Evolutionary conservation across 2,888 invertebrate species (phyloP).

Genomic region (Phragmatobia fuliginosa): DNA sequence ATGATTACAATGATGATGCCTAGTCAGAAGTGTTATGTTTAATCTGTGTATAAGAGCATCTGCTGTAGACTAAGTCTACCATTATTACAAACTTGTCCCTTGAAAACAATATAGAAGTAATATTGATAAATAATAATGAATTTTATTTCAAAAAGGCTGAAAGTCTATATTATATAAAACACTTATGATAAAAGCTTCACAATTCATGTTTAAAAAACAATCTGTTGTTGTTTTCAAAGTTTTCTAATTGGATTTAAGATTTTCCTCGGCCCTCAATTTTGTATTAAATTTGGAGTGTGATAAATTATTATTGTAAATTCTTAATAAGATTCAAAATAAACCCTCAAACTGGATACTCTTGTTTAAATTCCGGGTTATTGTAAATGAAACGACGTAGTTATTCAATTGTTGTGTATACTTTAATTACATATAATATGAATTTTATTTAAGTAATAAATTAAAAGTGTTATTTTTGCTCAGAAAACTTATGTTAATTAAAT

Average conservation of each 20-base stretch:
- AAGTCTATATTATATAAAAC: background rate
- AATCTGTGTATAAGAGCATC: background rate
- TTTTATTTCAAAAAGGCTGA: background rate
- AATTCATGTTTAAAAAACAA: background rate
- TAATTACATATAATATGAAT: no score
- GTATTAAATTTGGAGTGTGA: conserved; percentile 14
- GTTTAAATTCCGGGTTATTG: no score
- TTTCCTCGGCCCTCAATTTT: conserved; percentile 7
- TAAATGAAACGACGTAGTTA: no score
- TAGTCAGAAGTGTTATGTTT: background rate
- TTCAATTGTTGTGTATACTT: no score
- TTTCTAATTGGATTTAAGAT: conserved; percentile 10
- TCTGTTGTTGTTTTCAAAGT: conserved; percentile 13
- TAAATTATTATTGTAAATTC: conserved; percentile 8
- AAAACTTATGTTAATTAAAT: no score
- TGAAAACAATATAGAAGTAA: background rate
- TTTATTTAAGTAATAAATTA: no score
- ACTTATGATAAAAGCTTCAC: background rate
- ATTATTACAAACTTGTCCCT: background rate
- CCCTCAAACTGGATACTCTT: conserved; percentile 3
- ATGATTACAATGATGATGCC: no score
- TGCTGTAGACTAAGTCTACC: background rate
- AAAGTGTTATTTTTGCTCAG: no score
- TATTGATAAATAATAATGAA: background rate
- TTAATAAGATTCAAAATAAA: background rate